Conservation (phyloP, 1,140 invertebrate species). For the Drosophila grimshawi region DNA sequence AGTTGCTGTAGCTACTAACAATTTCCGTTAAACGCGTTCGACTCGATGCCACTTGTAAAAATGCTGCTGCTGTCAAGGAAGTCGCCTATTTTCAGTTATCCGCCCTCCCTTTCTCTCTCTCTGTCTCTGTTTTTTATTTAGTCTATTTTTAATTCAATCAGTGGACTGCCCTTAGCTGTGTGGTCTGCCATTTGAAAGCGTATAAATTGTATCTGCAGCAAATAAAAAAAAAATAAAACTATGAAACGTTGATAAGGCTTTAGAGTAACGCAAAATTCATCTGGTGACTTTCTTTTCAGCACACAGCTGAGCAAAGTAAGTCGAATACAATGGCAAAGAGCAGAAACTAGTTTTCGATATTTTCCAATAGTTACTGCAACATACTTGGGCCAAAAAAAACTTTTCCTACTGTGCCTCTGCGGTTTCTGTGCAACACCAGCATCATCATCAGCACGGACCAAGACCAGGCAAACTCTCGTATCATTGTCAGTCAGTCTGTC, state of each 20-base stretch:
- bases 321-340: slow-evolving; percentile 41
- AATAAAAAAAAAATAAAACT: slow-evolving; percentile 70
- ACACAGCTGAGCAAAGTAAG: slow-evolving; percentile 3
- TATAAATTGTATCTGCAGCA: slow-evolving; percentile 64
- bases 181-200: slow-evolving; percentile 28
- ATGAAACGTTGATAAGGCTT: slow-evolving; percentile 54
- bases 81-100: slow-evolving; percentile 38
- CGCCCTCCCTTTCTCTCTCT: slow-evolving; percentile 37
- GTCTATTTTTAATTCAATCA: slow-evolving; percentile 38
- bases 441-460: slow-evolving; percentile 26
- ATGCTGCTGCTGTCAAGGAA: slow-evolving; percentile 38
- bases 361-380: slow-evolving; percentile 38
- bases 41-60: slow-evolving; percentile 29
- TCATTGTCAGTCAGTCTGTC: slow-evolving; percentile 55
- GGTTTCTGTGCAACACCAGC: slow-evolving; percentile 15
- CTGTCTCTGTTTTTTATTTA: slow-evolving; percentile 4
- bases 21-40: slow-evolving; percentile 34
- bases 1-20: slow-evolving; percentile 37
- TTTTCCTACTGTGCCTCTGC: slow-evolving; percentile 46
- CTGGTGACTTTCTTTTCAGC: slow-evolving; percentile 48
- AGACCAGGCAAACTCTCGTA: slow-evolving; percentile 59
- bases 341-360: slow-evolving; percentile 61
- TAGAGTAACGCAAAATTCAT: slow-evolving; percentile 45
- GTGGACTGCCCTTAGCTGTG: slow-evolving; percentile 21
- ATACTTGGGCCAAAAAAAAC: slow-evolving; percentile 54